A percentile compares a stretch with the other conserved stretches of the same genome.
Conservation (phyloP, 1,140 invertebrate genomes). For the Aphaenogaster ashmeadi region DNA sequence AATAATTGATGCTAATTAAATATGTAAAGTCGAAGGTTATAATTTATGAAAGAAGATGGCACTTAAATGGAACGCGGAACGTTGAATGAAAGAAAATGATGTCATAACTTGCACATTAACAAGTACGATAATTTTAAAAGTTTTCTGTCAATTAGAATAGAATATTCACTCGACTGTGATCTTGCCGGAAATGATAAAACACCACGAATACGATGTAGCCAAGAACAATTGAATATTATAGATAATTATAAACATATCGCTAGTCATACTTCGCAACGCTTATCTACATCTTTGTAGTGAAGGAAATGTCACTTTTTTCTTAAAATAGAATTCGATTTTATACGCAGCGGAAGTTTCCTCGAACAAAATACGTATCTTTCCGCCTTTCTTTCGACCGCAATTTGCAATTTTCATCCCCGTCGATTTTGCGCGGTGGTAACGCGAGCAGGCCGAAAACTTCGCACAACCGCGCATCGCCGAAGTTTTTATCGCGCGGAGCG, state of each 20-base stretch:
- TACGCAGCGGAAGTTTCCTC: neutral
- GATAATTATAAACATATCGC: conserved; percentile 16
- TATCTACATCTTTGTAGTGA: neutral
- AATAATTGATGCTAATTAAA: neutral
- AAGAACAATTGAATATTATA: neutral
- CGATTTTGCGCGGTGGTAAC: conserved; percentile 13
- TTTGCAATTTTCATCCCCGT: conserved; percentile 45
- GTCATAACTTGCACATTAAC: neutral
- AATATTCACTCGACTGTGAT: conserved; percentile 30
- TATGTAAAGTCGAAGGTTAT: neutral
- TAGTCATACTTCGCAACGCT: neutral
- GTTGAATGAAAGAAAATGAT: neutral
- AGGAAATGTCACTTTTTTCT: neutral
- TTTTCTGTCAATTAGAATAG: conserved; percentile 27
- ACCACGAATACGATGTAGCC: neutral
- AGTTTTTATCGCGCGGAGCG: conserved; percentile 22
- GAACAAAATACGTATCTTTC: conserved; percentile 8
- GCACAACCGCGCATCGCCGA: neutral
- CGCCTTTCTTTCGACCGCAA: conserved; percentile 19
- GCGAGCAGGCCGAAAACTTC: conserved; percentile 37
- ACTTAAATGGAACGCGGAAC: neutral
- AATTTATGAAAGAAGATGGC: neutral
- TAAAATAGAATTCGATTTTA: conserved; percentile 41
- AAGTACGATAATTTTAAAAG: conserved; percentile 12
- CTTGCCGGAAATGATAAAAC: conserved; percentile 9